These are phyloP conservation scores for Drosophila willistoni DNA, from an alignment of 1,140 invertebrate species.

Conservation along the genomic window DNA sequence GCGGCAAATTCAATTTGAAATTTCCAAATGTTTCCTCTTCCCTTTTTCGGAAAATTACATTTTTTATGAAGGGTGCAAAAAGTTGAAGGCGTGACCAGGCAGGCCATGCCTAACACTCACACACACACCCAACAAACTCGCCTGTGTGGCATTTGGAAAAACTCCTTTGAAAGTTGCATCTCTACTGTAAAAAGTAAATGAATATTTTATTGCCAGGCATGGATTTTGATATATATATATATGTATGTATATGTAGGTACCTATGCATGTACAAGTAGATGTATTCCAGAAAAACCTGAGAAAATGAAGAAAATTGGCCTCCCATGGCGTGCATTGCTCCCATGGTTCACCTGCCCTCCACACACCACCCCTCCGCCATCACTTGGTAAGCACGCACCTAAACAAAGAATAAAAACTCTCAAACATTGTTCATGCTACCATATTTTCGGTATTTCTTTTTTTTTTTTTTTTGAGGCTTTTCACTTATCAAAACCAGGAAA, in stretches of 20 bases:
- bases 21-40: slow-evolving; percentile 69
- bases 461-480: background rate
- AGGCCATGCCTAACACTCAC: slow-evolving; percentile 14
- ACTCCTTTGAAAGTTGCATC: slow-evolving; percentile 67
- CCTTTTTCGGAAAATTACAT: slow-evolving; percentile 68
- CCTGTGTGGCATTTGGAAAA: slow-evolving; percentile 1
- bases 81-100: slow-evolving; percentile 40
- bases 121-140: slow-evolving; percentile 9
- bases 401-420: slow-evolving; percentile 11
- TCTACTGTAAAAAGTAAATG: slow-evolving; percentile 54
- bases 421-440: slow-evolving; percentile 1
- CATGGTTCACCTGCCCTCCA: background rate
- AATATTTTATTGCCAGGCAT: slow-evolving; percentile 71
- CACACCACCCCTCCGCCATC: no score
- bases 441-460: background rate
- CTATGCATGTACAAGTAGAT: background rate
- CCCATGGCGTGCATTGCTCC: slow-evolving; percentile 57
- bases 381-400: background rate
- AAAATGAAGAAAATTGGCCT: slow-evolving; percentile 56
- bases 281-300: slow-evolving; percentile 28
- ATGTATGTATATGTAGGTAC: background rate
- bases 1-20: slow-evolving; percentile 81
- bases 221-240: slow-evolving; percentile 40
- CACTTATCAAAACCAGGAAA: slow-evolving; percentile 2
- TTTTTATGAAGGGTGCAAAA: slow-evolving; percentile 74